Evolutionary conservation across 2,113 vertebrate species (phyloP).

Genomic region (Xenopus tropicalis): DNA sequence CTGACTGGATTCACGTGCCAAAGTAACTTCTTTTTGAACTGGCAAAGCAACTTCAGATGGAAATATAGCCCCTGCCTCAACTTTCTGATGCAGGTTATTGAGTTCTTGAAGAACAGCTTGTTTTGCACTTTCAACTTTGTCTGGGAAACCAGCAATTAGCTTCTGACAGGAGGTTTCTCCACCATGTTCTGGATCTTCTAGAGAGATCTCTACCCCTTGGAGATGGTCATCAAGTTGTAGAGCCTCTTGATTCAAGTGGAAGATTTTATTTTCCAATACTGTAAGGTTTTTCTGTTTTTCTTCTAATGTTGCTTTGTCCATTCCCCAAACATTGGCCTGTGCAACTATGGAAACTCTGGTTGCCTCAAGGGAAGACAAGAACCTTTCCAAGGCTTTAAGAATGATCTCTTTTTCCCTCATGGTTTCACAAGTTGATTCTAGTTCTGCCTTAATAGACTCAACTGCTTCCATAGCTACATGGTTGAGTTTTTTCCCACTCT

Average conservation of each 20-base stretch:
- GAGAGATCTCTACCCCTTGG: constrained; percentile 63
- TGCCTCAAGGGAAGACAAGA: constrained; percentile 73
- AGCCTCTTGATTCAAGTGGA: constrained; percentile 69
- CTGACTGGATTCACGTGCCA: constrained; percentile 64
- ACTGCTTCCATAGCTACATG: constrained; percentile 59
- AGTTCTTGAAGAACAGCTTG: neutral
- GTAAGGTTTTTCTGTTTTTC: constrained; percentile 53
- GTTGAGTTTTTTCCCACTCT: constrained; percentile 59
- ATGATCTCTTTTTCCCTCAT: constrained; percentile 67
- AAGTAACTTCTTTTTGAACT: constrained; percentile 67
- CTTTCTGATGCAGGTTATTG: neutral
- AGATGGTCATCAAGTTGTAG: constrained; percentile 73
- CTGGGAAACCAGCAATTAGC: constrained; percentile 62
- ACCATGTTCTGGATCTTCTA: constrained; percentile 60
- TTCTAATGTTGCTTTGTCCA: constrained; percentile 47
- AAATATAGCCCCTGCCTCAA: constrained; percentile 62
- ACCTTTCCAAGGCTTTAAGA: constrained; percentile 75
- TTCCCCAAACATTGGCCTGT: constrained; percentile 46
- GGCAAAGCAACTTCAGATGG: constrained; percentile 73
- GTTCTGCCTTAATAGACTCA: constrained; percentile 54
- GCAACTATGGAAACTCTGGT: constrained; percentile 60
- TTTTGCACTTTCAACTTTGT: constrained; percentile 49
- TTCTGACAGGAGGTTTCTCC: constrained; percentile 70
- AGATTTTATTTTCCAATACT: constrained; percentile 59
- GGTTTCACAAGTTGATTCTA: constrained; percentile 71